Evolutionary conservation across 2,888 invertebrate species (phyloP), one percentile per base, ranked within the genome.

Genomic region (Mactromeris polynyma): DNA sequence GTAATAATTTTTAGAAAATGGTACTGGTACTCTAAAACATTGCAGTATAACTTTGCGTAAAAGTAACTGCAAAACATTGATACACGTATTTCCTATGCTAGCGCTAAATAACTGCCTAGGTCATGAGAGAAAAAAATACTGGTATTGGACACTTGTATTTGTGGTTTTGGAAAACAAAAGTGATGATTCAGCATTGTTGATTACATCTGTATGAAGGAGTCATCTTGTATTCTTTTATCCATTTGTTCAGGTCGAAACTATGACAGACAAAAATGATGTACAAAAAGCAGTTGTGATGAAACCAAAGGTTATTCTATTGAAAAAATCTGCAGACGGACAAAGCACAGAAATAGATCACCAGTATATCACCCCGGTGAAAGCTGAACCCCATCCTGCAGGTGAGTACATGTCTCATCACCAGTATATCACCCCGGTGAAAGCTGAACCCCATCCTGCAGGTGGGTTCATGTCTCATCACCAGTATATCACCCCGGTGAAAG

Each of bases 301-400:
- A 54, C 90, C 90, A 7, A 91, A 87, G 64, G 88, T 91, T 1
- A 89, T 91, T 17, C 86, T 91, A 19, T 46, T 91, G 51, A 88
- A 88, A 78, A 91, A 85, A 79, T 83, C 78, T 54, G 79, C 83
- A 17, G 84, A 82, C 46, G 88, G 82, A 14, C 86, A 86, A 38
- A 88, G 78, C 54, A 84, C 78, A 6, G 84, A 84, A n/a, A 77
- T 84, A 26, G 84, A 78, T 78, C 84, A 84, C 38, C 78, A 84
- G 54, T 84, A 84, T 84, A 77, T 84, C 7, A 84, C 77, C 19
- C 33, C 36, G 4, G n/a, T 84, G 26, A 84, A 78, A 38, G 77
- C 77, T 40, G 84, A 84, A 1, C 84, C 54, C 0, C 26, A 31
- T 26, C 84, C 84, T 46, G 84, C 84, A 84, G 84, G 84, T 84